A percentile compares a stretch with the other conserved stretches of the same genome.
Evolutionary conservation across 2,888 invertebrate genomes (phyloP).

Genomic region (Leptarthrus brevirostris): DNA sequence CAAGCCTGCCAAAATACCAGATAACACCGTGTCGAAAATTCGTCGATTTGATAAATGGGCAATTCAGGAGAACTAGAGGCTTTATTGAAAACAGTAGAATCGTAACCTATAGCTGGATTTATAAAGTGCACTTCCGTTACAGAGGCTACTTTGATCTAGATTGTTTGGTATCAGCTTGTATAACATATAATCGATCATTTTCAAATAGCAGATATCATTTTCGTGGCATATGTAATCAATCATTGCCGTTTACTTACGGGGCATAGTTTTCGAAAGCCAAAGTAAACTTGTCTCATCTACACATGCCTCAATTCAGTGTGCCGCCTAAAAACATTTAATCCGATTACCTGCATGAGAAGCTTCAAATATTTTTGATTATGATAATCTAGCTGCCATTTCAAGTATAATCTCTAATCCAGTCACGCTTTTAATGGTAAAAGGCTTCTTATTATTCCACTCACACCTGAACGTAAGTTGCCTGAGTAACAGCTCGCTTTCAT

Average conservation of each 20-base stretch:
- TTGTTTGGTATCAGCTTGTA: not conserved
- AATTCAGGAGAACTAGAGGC: not conserved
- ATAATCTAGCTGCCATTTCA: not conserved
- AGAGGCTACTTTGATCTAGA: not conserved
- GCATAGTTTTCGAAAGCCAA: too few relatives aligned
- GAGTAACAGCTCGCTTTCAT: not conserved
- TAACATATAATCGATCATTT: not conserved
- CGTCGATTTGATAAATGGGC: slow-evolving; percentile 18
- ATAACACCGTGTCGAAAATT: slow-evolving; percentile 16
- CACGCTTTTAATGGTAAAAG: not conserved
- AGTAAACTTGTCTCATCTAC: too few relatives aligned
- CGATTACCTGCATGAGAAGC: not conserved
- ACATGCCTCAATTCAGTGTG: too few relatives aligned
- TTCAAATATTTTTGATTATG: not conserved
- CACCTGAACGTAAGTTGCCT: not conserved
- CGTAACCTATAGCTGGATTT: too few relatives aligned
- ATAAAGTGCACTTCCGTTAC: not conserved
- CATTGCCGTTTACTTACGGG: too few relatives aligned
- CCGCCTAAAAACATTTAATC: not conserved
- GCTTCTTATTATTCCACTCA: not conserved
- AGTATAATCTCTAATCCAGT: not conserved
- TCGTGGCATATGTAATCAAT: not conserved
- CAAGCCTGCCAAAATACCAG: slow-evolving; percentile 16
- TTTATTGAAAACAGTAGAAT: not conserved
- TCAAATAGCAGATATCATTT: not conserved